Base-by-base conservation (phyloP, 2,113 vertebrate genomes). In the Hippotragus niger region DNA sequence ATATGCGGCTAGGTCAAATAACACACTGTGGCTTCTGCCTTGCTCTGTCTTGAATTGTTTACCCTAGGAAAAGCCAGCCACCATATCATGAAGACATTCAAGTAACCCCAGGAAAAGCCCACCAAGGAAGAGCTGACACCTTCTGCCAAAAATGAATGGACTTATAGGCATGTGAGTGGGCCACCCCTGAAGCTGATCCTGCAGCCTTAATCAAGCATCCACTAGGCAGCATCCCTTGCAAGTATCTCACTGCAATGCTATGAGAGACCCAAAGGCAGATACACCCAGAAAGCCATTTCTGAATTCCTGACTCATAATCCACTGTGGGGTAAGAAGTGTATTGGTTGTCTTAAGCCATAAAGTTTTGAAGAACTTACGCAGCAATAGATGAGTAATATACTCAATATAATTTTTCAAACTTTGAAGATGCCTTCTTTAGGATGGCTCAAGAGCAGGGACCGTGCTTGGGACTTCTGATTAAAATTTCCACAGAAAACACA, bases 351-450 rank as follows among this genome's bases (percentile, higher is more conserved):
- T 55, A 55, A 36, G n/a, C n/a, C 81, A 55, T 25, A 25, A 55
- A 55, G 52, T 57, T 84, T 53, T 88, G 67, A 27, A 58, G 36
- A 85, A 78, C 29, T 83, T 88, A 91, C 2, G 25, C 57, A 84
- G 87, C 67, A 92, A 93, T 1, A 67, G 19, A 60, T 10, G 29
- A 88, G 3, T 58, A 88, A 43, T 19, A 90, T 3, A 60, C 19
- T 71, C 57, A 88, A 83, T 19, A 53, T 40, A 95, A 93, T 85
- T 82, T 78, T 92, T 94, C 67, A 95, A 80, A 78, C 67, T 88
- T 50, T 57, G 31, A 93, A 81, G 71, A 87, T 71, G 40, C 10
- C 58, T 86, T 93, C n/a, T 64, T 93, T 60, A 71, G 50, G 29
- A 40, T 57, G 29, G 52, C 52, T 87, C 71, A 90, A 52, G 43